Conservation (phyloP, 2,113 vertebrate genomes). For the Boleophthalmus pectinirostris region DNA sequence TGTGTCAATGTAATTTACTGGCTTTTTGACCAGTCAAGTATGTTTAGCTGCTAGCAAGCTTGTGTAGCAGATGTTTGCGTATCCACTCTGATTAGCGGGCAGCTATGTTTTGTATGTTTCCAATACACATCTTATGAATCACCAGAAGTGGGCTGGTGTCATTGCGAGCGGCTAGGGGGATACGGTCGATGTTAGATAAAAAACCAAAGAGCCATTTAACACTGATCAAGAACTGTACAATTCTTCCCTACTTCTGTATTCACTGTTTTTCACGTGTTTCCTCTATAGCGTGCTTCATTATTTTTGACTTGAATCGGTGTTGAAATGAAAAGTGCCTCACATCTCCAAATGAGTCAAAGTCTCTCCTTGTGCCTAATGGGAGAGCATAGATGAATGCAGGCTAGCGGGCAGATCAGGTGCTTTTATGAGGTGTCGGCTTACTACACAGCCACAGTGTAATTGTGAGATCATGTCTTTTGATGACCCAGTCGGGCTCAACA, state of each 20-base stretch:
- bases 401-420: conserved; percentile 63
- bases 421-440: conserved; percentile 64
- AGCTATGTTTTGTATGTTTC: conserved; percentile 48
- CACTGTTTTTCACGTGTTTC: conserved; percentile 42
- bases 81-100: conserved; percentile 60
- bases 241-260: conserved; percentile 52
- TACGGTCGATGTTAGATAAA: conserved; percentile 40
- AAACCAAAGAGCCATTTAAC: conserved; percentile 69
- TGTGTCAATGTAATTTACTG: conserved; percentile 91
- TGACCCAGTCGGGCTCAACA: conserved; percentile 63
- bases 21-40: conserved; percentile 91
- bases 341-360: conserved; percentile 62
- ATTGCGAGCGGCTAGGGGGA: background rate
- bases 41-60: conserved; percentile 77
- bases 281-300: conserved; percentile 59
- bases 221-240: conserved; percentile 60
- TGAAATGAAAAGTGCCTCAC: conserved; percentile 60
- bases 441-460: conserved; percentile 63
- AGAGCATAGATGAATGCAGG: conserved; percentile 57
- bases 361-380: conserved; percentile 65
- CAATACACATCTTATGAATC: conserved; percentile 36
- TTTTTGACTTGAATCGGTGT: conserved; percentile 64
- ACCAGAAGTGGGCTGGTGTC: conserved; percentile 27
- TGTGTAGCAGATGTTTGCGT: conserved; percentile 65
- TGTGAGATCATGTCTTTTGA: conserved; percentile 69